Base-by-base conservation (phyloP, 2,888 invertebrate genomes). In the Latheticus oryzae region DNA sequence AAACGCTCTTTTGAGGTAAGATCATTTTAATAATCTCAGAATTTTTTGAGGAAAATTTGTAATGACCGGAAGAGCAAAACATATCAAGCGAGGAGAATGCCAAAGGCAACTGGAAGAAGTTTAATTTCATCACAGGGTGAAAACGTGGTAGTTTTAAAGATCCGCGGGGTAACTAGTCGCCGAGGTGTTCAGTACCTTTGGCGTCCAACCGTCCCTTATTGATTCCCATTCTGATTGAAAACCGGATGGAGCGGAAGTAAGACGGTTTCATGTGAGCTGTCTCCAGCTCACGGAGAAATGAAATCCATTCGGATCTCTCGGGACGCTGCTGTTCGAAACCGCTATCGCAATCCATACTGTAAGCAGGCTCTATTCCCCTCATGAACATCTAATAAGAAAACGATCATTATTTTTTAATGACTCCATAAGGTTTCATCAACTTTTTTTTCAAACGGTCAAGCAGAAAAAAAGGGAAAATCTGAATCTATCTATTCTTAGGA, bases 201-300 rank as follows among this genome's bases (percentile, higher is more conserved):
- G 55, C 60, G 51, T 61, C 61, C 61, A 48, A 63, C 59, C 62
- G 59, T 50, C 45, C 55, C 64, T 72, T 74, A 76, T 76, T 70
- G 76, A 76, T 76, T 74, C 68, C 66, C 57, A 63, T 68, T 62
- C 72, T 75, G 77, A 77, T 77, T 77, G 76, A 76, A 77, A 77
- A 77, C 65, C 74, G 75, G 75, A 76, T 76, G 76, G 72, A 76
- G 75, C 74, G 76, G 76, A 77, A 77, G 74, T 76, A 76, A 76
- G 73, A 68, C 68, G 71, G 72, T 73, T 75, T 73, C 71, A 65
- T 71, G 70, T 66, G 69, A 66, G 71, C 68, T 67, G 71, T 70
- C 71, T 72, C 71, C 69, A 68, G 69, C 66, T 68, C 67, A 62
- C 60, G 64, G 66, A 68, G 68, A 69, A 73, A 73, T 69, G 66